Conservation (phyloP, 2,888 invertebrate species). For the Nudaria mundana region DNA sequence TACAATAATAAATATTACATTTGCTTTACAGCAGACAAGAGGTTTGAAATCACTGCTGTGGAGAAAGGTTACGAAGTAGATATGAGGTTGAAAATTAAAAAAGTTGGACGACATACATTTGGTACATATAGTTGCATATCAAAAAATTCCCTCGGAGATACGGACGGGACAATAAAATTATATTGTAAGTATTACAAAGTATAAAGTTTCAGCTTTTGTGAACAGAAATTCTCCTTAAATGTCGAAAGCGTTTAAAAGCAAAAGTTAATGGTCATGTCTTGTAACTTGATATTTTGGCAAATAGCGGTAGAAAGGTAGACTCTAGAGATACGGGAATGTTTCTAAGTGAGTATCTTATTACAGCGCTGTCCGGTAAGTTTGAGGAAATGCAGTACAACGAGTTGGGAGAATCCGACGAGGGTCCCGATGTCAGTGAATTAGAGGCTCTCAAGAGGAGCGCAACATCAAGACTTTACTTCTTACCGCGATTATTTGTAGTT, state of each 20-base stretch:
- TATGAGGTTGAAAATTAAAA: constrained; percentile 86
- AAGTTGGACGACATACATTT: constrained; percentile 82
- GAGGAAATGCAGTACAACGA: constrained; percentile 77
- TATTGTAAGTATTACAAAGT: constrained; percentile 81
- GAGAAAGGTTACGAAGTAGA: constrained; percentile 86
- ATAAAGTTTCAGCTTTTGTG: constrained; percentile 17
- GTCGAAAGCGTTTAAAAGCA: constrained; percentile 37
- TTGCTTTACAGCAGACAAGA: constrained; percentile 67
- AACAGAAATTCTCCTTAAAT: constrained; percentile 23
- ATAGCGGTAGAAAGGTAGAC: constrained; percentile 22
- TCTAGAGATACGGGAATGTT: constrained; percentile 30
- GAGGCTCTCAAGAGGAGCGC: constrained; percentile 70
- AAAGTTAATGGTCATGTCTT: constrained; percentile 51
- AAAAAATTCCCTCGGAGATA: constrained; percentile 87
- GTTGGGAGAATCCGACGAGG: constrained; percentile 63
- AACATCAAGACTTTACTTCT: constrained; percentile 34
- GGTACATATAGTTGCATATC: constrained; percentile 87
- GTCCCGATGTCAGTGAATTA: constrained; percentile 69
- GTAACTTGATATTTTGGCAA: constrained; percentile 52
- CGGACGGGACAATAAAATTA: constrained; percentile 87
- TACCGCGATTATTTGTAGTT: constrained; percentile 45
- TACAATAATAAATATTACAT: constrained; percentile 5
- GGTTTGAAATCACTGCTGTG: constrained; percentile 72
- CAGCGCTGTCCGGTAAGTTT: constrained; percentile 73
- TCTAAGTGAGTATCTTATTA: constrained; percentile 38